Base-by-base conservation (phyloP, 92 coral and sea anemone species). In the Phenganax marumi region DNA sequence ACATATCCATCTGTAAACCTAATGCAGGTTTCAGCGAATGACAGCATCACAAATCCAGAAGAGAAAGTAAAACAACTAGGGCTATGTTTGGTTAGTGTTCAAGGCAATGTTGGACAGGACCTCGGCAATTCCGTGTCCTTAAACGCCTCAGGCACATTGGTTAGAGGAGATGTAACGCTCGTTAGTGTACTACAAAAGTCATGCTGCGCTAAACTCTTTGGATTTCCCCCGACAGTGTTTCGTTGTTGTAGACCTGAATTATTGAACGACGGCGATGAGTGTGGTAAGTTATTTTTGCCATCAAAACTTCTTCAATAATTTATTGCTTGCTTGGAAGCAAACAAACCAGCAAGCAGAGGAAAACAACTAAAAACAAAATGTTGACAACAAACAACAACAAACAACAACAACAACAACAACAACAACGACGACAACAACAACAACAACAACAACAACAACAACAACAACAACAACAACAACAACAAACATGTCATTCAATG, bases 221-320 rank as follows among this genome's bases (percentile, higher is more conserved):
- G 24, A 25, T 66, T 12, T 66, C 50, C 72, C 43, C 49, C 0
- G n/a, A 66, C 7, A 12, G 58, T 26, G 0, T 0, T 25, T 22
- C 7, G n/a, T 54, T 76, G 81, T 57, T 76, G 81, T 43, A 76
- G n/a, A 39, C 51, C 81, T 76, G 81, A 24, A 8, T 76, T 76
- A 25, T 3, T 76, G n/a, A 51, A 76, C 23, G 10, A 17, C 6
- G 52, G 25, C 16, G 52, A 76, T 8, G 33, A 76, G 10, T 76
- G 81, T 26, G 68, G 81, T 76, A 76, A 76, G 81, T 26, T 33
- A 1, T 2, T 33, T 33, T 33, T 6, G 43, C 3, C 7, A 1
- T 13, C 63, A 56, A 19, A 13, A 13, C 1, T 8, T 13, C 21
- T 2, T 13, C 17, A 63, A 63, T 18, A 63, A 63, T 23, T 63